Conservation (phyloP, 2,888 invertebrate genomes). For the Epinotia brunnichana region DNA sequence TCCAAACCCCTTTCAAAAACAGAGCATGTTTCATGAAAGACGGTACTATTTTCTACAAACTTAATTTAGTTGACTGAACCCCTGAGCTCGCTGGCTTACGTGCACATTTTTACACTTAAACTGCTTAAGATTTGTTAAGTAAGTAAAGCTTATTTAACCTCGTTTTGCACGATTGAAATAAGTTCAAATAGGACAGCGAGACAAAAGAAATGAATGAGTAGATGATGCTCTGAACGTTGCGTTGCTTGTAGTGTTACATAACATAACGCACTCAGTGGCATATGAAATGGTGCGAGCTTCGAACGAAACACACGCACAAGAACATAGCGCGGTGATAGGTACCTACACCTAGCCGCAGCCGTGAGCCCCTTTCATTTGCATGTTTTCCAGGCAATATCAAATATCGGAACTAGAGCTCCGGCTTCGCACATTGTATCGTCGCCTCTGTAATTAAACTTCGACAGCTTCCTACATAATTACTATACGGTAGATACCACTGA, state of each 20-base stretch:
- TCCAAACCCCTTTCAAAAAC: constrained; percentile 23
- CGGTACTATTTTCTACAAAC: constrained; percentile 14
- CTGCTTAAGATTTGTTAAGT: constrained; percentile 12
- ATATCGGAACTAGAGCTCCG: constrained; percentile 59
- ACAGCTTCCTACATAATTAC: constrained; percentile 64
- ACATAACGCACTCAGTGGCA: constrained; percentile 27
- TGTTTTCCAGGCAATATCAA: constrained; percentile 73
- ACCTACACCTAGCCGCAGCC: constrained; percentile 51
- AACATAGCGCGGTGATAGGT: constrained; percentile 20
- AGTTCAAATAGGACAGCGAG: constrained; percentile 7
- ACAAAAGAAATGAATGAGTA: constrained; percentile 34
- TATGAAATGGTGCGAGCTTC: constrained; percentile 31
- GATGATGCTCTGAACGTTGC: constrained; percentile 22
- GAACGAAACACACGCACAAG: constrained; percentile 21
- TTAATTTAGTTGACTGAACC: constrained; percentile 15
- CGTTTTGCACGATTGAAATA: constrained; percentile 32
- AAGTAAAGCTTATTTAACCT: constrained; percentile 34
- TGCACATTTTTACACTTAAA: constrained; percentile 13
- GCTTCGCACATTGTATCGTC: constrained; percentile 58
- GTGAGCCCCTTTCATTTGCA: constrained; percentile 73
- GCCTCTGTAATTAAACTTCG: constrained; percentile 65
- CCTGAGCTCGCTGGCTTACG: background rate
- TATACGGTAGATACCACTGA: constrained; percentile 58
- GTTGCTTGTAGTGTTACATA: constrained; percentile 33
- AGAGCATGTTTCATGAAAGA: constrained; percentile 18